These are phyloP conservation scores for Smutsia temminckii DNA, from an alignment of 2,797 vertebrate genomes.

Conservation along the genomic window DNA sequence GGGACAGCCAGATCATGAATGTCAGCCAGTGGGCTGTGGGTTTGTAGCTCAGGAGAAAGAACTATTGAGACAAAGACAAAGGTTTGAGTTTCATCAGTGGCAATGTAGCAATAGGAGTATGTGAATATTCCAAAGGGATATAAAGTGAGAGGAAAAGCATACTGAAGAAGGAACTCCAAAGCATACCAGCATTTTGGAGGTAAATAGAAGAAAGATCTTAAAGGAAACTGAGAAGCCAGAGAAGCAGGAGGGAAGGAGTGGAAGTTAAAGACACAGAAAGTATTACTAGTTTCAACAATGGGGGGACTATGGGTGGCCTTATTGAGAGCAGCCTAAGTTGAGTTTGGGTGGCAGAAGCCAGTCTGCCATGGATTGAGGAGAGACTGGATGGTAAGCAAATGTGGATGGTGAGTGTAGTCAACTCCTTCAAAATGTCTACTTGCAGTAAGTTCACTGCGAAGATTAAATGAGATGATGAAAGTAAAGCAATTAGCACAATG, in stretches of 20 bases:
- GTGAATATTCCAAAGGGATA: background rate
- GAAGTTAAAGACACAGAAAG: background rate
- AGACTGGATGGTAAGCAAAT: background rate
- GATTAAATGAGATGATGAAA: constrained; percentile 5
- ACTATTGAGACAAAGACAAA: background rate
- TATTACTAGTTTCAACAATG: background rate
- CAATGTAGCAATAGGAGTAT: background rate
- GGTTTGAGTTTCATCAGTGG: background rate
- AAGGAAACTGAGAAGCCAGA: background rate
- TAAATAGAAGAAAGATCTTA: background rate
- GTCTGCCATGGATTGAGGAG: background rate
- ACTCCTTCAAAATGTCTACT: background rate
- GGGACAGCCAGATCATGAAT: background rate
- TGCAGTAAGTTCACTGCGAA: constrained; percentile 6
- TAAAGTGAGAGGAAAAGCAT: background rate
- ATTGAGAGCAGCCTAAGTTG: background rate
- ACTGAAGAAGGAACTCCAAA: background rate
- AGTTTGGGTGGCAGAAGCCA: constrained; percentile 6
- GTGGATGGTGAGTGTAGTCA: background rate
- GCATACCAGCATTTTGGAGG: background rate
- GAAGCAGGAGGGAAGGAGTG: background rate
- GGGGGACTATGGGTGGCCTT: background rate
- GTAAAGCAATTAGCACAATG: background rate
- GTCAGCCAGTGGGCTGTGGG: background rate
- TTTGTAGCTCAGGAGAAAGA: constrained; percentile 32